Base-by-base conservation (phyloP, 2,888 invertebrate genomes). In the Xestia c-nigrum region DNA sequence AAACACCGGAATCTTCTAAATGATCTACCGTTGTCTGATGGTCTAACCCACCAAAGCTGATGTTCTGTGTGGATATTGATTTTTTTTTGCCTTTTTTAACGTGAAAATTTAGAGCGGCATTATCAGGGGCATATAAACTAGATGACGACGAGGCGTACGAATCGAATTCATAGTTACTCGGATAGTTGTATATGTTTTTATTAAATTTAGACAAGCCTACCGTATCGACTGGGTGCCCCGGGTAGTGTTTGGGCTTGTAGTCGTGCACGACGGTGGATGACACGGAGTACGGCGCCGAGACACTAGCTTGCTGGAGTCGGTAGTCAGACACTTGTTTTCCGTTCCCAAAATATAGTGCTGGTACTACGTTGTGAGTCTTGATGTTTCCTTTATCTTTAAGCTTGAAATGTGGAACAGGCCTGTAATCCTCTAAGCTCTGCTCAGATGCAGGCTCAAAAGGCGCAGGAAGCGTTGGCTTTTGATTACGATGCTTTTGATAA, bases 21-120 rank as follows among this genome's bases (percentile, higher is more conserved):
- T 96, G 96, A 84, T 96, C 94, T 14, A 95, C 91, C 10, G 92
- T 92, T 21, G 94, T 94, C 76, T 94, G 91, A 78, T 94, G 94
- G 71, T 95, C 95, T 85, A 94, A 92, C 40, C 94, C 94, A 19
- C 95, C 95, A 87, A 96, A 96, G 75, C 91, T 95, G 63, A 97
- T 94, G 79, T 95, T 96, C 88, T 96, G 96, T 1, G 94, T 94
- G 3, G 96, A 96, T 81, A 96, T 90, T 0, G 97, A 96, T 84
- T 96, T 96, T 79, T 95, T 95, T 87, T 92, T 94, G 12, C 92
- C 92, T 81, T 91, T 95, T 80, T 92, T 92, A 19, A 84, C 86
- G 64, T 90, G 90, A 74, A 81, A 87, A 57, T 88, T 82, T 82
- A 88, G 85, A 38, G 85, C 83, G 3, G 90, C 81, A 61, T 91